Evolutionary conservation across 2,113 vertebrate genomes (phyloP), one percentile per base, ranked within the genome.

Genomic region (Callospermophilus lateralis): DNA sequence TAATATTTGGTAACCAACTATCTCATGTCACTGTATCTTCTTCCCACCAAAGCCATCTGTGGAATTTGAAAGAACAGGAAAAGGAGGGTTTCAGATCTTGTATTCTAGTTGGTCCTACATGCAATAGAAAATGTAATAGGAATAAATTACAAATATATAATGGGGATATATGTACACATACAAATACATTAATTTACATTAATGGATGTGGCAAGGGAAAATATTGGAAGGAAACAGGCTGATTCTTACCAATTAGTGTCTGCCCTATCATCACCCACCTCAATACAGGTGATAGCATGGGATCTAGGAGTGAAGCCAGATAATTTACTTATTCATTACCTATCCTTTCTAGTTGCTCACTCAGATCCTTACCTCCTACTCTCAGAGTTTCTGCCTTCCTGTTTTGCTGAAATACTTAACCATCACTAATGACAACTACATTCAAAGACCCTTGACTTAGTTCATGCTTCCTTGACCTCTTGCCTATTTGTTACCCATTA

Each of bases 81-180:
- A n/a, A n/a, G n/a, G n/a, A n/a, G n/a, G n/a, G n/a, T n/a, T n/a
- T n/a, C n/a, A n/a, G n/a, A n/a, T n/a, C n/a, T n/a, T n/a, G n/a
- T n/a, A n/a, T n/a, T n/a, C n/a, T n/a, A n/a, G n/a, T n/a, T n/a
- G n/a, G n/a, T n/a, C n/a, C n/a, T n/a, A n/a, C n/a, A n/a, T n/a
- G n/a, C n/a, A n/a, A n/a, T n/a, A n/a, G n/a, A n/a, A n/a, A n/a
- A n/a, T n/a, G n/a, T n/a, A n/a, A n/a, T n/a, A n/a, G n/a, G n/a
- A n/a, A n/a, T n/a, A n/a, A n/a, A n/a, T n/a, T n/a, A n/a, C n/a
- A n/a, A n/a, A 93, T 78, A 95, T 94, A 95, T 90, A 76, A 76
- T 97, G 97, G 97, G 97, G 86, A 93, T 93, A 97, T 94, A 95
- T 65, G 86, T 73, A 95, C 95, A 78, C 96, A 95, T 77, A 97